Evolutionary conservation across 2,888 invertebrate genomes (phyloP).

Genomic region (Alentia gelatinosa): DNA sequence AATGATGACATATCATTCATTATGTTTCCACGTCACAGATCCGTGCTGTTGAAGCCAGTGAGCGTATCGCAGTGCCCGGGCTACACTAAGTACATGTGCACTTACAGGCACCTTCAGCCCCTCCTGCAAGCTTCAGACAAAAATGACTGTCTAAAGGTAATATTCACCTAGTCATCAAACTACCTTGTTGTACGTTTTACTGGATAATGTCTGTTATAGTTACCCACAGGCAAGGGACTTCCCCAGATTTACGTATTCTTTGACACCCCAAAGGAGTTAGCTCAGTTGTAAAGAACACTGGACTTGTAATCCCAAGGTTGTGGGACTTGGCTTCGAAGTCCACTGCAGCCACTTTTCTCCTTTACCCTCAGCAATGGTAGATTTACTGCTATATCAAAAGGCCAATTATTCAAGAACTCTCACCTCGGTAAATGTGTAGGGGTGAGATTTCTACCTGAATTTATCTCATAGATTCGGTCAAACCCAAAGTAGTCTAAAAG

Average conservation of each 20-base stretch:
- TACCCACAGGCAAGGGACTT: too few relatives aligned
- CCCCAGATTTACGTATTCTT: too few relatives aligned
- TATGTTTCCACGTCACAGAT: neutral
- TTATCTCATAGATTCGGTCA: too few relatives aligned
- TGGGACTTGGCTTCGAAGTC: neutral
- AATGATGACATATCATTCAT: neutral
- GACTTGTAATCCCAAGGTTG: neutral
- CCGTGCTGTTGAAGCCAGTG: neutral
- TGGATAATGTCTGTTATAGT: neutral
- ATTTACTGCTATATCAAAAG: too few relatives aligned
- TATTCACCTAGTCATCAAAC: neutral
- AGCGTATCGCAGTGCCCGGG: neutral
- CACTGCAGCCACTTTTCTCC: too few relatives aligned
- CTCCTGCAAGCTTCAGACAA: neutral
- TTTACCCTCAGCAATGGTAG: too few relatives aligned
- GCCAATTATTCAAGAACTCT: too few relatives aligned
- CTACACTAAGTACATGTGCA: slow-evolving; percentile 55
- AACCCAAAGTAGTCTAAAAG: too few relatives aligned
- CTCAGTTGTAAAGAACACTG: neutral
- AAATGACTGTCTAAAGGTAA: neutral
- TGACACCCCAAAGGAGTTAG: neutral
- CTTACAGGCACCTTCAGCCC: neutral
- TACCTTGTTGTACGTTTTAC: neutral
- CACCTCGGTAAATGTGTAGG: too few relatives aligned
- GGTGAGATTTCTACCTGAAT: too few relatives aligned